phyloP scores from a whole-genome alignment of 2,888 invertebrate species.

The Fissipunctia ypsillon region DNA sequence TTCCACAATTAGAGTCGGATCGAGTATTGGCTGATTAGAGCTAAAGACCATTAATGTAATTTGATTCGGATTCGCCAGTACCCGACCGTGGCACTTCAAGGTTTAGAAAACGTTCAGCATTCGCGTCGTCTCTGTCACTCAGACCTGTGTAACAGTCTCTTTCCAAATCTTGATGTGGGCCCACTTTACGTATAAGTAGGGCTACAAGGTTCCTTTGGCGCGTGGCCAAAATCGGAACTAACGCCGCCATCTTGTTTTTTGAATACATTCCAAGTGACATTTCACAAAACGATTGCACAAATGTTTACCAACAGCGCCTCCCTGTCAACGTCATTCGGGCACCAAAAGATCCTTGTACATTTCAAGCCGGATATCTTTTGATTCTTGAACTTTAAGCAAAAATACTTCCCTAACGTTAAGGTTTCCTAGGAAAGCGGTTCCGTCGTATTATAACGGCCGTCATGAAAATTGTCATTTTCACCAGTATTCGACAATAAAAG shows the following conservation, averaged over 20 bases:
- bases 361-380: neutral
- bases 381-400: neutral
- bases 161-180: neutral
- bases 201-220: neutral
- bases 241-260: neutral
- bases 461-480: neutral
- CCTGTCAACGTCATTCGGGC: neutral
- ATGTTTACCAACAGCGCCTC: neutral
- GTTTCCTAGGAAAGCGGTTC: neutral
- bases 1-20: neutral
- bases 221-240: neutral
- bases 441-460: too few species aligned
- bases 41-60: constrained; percentile 8
- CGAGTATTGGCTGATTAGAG: constrained; percentile 27
- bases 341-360: neutral
- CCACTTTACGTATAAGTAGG: neutral
- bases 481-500: neutral
- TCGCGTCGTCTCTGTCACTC: neutral
- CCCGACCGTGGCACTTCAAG: neutral
- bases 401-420: neutral
- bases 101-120: neutral
- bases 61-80: neutral
- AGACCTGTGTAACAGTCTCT: neutral
- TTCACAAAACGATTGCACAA: neutral
- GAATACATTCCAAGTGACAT: neutral